Conservation (phyloP, 2,797 vertebrate species). For the Dipus sagitta region DNA sequence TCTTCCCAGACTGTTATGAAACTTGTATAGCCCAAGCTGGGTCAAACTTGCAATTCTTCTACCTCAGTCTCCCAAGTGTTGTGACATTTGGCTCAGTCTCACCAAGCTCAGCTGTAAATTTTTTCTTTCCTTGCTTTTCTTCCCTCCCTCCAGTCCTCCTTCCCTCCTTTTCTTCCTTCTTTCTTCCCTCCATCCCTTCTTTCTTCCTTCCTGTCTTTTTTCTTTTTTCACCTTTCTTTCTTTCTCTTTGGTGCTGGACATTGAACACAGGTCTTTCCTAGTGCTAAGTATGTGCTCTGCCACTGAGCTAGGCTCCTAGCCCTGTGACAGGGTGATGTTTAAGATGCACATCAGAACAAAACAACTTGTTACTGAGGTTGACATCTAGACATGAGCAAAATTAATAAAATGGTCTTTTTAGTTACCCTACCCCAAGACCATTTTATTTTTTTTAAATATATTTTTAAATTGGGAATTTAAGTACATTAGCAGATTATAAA, state of each 20-base stretch:
- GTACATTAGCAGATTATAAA: no score
- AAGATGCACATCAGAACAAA: slow-evolving; percentile 9
- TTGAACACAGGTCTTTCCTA: neutral
- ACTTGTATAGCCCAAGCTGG: neutral
- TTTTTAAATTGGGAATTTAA: no score
- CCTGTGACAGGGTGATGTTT: neutral
- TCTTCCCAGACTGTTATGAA: neutral
- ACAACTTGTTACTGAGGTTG: neutral
- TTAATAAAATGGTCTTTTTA: slow-evolving; percentile 15
- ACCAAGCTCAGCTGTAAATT: neutral
- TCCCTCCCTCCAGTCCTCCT: no score
- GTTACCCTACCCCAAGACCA: neutral
- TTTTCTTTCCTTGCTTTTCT: no score
- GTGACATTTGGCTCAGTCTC: neutral
- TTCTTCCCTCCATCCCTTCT: no score
- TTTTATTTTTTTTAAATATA: neutral
- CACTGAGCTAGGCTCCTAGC: neutral
- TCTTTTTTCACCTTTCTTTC: neutral
- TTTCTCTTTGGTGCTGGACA: neutral
- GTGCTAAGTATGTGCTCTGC: neutral
- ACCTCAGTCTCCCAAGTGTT: neutral
- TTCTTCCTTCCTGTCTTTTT: no score
- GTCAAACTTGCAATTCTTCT: neutral
- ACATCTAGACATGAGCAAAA: neutral
- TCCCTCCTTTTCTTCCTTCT: no score